Conservation (phyloP, 2,113 vertebrate genomes). For the Bubalus kerabau region DNA sequence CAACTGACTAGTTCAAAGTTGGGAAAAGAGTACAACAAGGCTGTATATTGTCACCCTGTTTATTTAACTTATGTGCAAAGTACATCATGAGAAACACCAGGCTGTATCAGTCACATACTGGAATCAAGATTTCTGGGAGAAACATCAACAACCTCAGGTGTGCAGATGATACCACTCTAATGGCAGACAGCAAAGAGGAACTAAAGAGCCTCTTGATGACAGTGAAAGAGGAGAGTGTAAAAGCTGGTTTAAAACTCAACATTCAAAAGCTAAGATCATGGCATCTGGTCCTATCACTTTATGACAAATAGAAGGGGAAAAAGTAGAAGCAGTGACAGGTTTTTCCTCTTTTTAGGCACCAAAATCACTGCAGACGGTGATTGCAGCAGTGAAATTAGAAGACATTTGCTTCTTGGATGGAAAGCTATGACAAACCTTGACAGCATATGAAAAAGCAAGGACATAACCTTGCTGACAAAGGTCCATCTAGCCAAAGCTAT, state of each 20-base stretch:
- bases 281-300: background rate
- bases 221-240: background rate
- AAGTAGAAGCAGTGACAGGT: background rate
- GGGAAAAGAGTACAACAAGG: background rate
- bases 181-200: background rate
- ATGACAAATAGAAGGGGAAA: background rate
- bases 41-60: background rate
- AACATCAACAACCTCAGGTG: background rate
- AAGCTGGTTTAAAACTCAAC: background rate
- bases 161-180: background rate
- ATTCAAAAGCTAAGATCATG: background rate
- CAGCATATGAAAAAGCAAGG: background rate
- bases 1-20: background rate
- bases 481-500: background rate
- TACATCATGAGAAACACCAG: background rate
- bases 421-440: background rate
- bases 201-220: background rate
- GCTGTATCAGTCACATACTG: background rate
- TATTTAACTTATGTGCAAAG: background rate
- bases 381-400: background rate
- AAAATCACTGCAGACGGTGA: background rate
- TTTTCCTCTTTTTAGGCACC: background rate
- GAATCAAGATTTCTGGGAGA: background rate
- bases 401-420: background rate
- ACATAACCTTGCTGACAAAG: background rate